Conservation (phyloP, 2,113 vertebrate genomes). For the Dunckerocampus dactyliophorus region DNA sequence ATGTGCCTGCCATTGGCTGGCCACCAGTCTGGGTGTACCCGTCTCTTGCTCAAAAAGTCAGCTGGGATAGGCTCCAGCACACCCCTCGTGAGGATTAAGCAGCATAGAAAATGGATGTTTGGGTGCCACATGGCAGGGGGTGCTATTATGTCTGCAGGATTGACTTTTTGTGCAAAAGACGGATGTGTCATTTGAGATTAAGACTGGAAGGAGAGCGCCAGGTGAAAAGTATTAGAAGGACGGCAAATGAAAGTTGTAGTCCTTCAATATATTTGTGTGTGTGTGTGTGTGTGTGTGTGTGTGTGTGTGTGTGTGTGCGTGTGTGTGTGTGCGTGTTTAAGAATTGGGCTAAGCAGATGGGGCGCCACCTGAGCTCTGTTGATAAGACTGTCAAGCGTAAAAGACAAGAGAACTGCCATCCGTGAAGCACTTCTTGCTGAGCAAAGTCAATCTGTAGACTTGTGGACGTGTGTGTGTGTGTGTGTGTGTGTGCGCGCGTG, state of each 20-base stretch:
- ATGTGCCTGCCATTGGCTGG: too few relatives aligned
- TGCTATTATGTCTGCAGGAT: neutral
- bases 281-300: conserved; percentile 18
- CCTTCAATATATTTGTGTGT: conserved; percentile 36
- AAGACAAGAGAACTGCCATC: conserved; percentile 67
- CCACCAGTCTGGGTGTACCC: too few relatives aligned
- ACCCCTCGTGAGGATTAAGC: too few relatives aligned
- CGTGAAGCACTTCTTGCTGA: conserved; percentile 68
- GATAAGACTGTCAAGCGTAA: conserved; percentile 72
- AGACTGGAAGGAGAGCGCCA: conserved; percentile 28
- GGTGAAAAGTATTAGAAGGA: conserved; percentile 25
- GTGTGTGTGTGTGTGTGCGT: conserved; percentile 13
- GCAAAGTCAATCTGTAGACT: conserved; percentile 59
- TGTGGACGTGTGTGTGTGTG: conserved; percentile 12
- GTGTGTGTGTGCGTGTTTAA: conserved; percentile 41
- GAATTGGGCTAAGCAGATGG: conserved; percentile 53
- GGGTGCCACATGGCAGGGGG: conserved; percentile 39
- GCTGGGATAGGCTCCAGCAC: too few relatives aligned
- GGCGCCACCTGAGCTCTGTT: conserved; percentile 73
- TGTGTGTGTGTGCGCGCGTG: neutral
- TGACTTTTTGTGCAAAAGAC: too few relatives aligned
- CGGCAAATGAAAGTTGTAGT: conserved; percentile 53
- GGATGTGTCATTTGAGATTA: conserved; percentile 13
- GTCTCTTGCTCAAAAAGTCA: too few relatives aligned
- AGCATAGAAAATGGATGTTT: too few relatives aligned